phyloP scores from a whole-genome alignment of 1,140 invertebrate genomes.

The Anastatus disparis region DNA sequence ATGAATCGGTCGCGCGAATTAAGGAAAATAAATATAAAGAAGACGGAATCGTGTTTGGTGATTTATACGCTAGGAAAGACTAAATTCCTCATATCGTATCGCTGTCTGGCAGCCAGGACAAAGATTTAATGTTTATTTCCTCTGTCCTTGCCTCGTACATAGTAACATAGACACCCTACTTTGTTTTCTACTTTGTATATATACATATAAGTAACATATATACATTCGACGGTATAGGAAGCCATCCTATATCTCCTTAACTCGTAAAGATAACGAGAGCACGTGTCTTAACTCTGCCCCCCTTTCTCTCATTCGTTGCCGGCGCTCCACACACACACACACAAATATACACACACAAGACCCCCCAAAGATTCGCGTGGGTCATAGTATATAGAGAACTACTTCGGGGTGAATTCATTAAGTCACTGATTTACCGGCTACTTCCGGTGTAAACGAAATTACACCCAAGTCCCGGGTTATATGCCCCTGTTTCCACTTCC shows the following conservation, averaged over 20 bases:
- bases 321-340: not conserved
- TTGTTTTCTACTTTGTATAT: too few species aligned
- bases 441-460: constrained; percentile 64
- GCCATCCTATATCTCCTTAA: constrained; percentile 55
- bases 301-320: constrained; percentile 21
- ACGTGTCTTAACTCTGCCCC: constrained; percentile 45
- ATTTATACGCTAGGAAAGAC: not conserved
- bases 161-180: not conserved
- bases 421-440: constrained; percentile 62
- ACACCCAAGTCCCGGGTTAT: constrained; percentile 28
- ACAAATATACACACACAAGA: too few species aligned
- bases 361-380: not conserved
- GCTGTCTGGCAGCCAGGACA: constrained; percentile 48
- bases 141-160: constrained; percentile 41
- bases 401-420: constrained; percentile 57
- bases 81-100: constrained; percentile 40
- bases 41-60: not conserved
- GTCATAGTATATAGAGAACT: not conserved
- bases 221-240: too few species aligned
- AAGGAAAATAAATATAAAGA: too few species aligned
- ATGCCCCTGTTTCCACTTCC: too few species aligned
- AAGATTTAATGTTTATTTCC: constrained; percentile 64
- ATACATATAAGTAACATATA: too few species aligned
- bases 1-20: not conserved
- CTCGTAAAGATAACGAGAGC: constrained; percentile 62